Evolutionary conservation across 2,113 vertebrate species (phyloP).

Genomic region (Polypterus senegalus): DNA sequence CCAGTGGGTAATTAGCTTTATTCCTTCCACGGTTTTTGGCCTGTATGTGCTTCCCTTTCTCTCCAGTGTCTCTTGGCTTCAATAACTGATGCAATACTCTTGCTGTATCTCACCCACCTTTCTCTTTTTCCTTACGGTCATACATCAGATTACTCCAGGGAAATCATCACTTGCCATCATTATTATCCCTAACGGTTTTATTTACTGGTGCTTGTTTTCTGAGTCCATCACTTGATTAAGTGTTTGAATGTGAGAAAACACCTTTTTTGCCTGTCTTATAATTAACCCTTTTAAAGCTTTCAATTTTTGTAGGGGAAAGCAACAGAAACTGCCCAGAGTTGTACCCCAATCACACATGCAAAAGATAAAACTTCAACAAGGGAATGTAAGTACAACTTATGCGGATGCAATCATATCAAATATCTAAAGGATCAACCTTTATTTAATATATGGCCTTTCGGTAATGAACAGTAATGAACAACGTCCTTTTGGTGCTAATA

Average conservation of each 20-base stretch:
- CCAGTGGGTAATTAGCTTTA: slow-evolving; percentile 18
- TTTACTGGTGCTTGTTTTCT: slow-evolving; percentile 78
- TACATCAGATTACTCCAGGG: slow-evolving; percentile 87
- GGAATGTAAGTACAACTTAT: no score
- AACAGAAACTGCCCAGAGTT: no score
- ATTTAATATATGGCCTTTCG: no score
- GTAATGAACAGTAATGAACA: no score
- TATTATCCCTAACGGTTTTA: slow-evolving; percentile 84
- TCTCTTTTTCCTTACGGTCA: slow-evolving; percentile 66
- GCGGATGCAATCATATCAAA: no score
- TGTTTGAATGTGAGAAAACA: slow-evolving; percentile 50
- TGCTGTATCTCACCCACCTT: slow-evolving; percentile 10
- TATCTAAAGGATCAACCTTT: no score
- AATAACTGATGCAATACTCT: no score
- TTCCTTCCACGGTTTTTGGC: slow-evolving; percentile 24
- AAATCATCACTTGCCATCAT: slow-evolving; percentile 96
- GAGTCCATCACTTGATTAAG: slow-evolving; percentile 73
- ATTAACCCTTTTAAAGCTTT: slow-evolving; percentile 55
- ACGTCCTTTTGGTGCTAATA: no score
- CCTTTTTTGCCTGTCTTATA: slow-evolving; percentile 52
- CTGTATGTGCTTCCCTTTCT: slow-evolving; percentile 15
- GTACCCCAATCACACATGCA: no score
- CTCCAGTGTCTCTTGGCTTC: neutral
- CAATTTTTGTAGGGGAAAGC: no score
- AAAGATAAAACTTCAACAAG: no score